Base-by-base conservation (phyloP, 2,888 invertebrate species). In the Tribolium freemani region DNA sequence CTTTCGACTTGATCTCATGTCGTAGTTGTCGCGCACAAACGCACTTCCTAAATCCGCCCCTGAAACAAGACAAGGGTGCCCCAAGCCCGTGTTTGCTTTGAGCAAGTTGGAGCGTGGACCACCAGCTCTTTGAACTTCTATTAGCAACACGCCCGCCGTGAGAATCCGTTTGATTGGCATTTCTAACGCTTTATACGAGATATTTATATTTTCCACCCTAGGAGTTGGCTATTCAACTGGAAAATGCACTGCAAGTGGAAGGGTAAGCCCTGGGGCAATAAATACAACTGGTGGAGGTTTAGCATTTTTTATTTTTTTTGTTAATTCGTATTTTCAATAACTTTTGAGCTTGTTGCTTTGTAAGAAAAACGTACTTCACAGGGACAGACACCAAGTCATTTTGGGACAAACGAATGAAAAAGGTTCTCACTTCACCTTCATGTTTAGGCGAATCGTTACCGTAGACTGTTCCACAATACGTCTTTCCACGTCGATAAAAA, bases 371-470 rank as follows among this genome's bases (percentile, higher is more conserved):
- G 8, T 51, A 5, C 30, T 45, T 44, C 4, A 69, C 6, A 3
- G 64, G 63, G 2, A 73, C 72, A 9, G 51, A 38, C 11, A 57
- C 30, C 20, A 73, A 51, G 5, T 46, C 38, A 9, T 21, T 64
- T 26, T 58, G 53, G 9, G 31, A 30, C 13, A 64, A 30, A 9
- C 58, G 54, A 5, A 73, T 51, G 46, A 20, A 73, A n/a, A 73
- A 69, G 5, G 69, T 69, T 30, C 56, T 51, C 3, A 58, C 44
- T 31, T 53, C 31, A 4, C 72, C 72, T 6, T 73, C 10, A 30
- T 69, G 44, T 69, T 67, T 70, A 1, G 73, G 73, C 0, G 73
- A 73, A 48, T 73, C 73, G 20, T 73, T 73, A 9, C 73, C 73
- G 38, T 70, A 73, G 16, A 73, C 61, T 8, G 48, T 61, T 9